phyloP scores from a whole-genome alignment of 2,113 vertebrate genomes.

The Bombycilla garrulus region DNA sequence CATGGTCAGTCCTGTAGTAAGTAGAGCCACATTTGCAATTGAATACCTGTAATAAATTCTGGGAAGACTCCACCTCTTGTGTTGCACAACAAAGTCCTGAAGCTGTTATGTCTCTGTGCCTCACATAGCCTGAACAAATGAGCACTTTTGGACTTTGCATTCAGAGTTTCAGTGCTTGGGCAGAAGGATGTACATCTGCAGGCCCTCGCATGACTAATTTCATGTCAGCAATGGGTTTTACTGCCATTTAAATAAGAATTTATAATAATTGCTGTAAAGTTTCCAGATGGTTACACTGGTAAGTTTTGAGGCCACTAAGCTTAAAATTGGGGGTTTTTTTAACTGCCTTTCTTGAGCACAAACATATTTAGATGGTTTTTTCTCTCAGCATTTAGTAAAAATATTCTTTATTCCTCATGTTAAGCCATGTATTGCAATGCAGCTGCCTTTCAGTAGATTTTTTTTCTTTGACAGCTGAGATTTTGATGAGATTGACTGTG shows the following conservation, averaged over 20 bases:
- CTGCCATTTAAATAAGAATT: conserved; percentile 71
- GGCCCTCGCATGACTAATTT: conserved; percentile 71
- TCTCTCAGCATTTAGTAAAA: not conserved
- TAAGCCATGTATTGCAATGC: not conserved
- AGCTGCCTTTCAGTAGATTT: not conserved
- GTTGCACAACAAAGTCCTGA: not conserved
- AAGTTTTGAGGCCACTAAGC: conserved; percentile 22
- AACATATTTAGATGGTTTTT: not conserved
- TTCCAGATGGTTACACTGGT: conserved; percentile 53
- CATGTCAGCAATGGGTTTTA: conserved; percentile 65
- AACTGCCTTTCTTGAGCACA: not conserved
- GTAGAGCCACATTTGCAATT: not conserved
- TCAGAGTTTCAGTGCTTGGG: not conserved
- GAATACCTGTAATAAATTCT: conserved; percentile 11
- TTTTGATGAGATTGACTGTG: not conserved
- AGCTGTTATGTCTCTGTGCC: not conserved
- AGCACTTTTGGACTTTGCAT: conserved; percentile 31
- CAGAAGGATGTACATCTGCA: conserved; percentile 65
- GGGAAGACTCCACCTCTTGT: not conserved
- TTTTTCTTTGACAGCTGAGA: not conserved
- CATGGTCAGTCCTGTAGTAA: not conserved
- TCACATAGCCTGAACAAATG: conserved; percentile 38
- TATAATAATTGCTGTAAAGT: conserved; percentile 62
- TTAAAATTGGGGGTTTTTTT: not conserved
- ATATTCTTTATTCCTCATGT: not conserved